phyloP scores from a whole-genome alignment of 2,113 vertebrate species.

The Tautogolabrus adspersus region DNA sequence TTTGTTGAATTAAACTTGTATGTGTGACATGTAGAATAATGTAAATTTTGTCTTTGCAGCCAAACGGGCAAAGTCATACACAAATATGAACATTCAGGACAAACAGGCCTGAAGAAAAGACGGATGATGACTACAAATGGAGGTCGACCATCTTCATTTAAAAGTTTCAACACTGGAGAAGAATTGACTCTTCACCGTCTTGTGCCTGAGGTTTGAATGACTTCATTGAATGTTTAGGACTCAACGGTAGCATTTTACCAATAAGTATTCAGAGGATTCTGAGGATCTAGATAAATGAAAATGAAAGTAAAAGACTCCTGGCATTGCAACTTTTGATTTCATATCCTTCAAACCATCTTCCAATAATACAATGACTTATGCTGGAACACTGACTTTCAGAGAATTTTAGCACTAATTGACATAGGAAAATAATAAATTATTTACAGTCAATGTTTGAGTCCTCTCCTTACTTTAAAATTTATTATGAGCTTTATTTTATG shows the following conservation, averaged over 20 bases:
- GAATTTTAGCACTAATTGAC: constrained; percentile 2
- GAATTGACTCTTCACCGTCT: background rate
- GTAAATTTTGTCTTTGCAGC: constrained; percentile 81
- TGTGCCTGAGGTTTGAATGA: constrained; percentile 19
- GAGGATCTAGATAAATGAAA: background rate
- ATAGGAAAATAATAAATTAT: background rate
- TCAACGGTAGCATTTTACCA: background rate
- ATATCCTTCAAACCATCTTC: background rate
- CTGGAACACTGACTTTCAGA: background rate
- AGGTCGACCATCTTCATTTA: background rate
- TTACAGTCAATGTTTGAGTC: background rate
- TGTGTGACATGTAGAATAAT: background rate
- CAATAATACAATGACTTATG: background rate
- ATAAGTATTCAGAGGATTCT: constrained; percentile 30
- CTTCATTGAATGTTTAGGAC: background rate
- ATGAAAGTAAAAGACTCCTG: constrained; percentile 15
- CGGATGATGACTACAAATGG: background rate
- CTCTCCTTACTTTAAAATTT: background rate
- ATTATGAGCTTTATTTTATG: background rate
- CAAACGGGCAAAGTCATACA: constrained; percentile 91
- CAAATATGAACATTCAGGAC: constrained; percentile 93
- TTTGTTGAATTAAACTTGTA: too few species aligned
- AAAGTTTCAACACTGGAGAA: background rate
- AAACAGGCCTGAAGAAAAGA: constrained; percentile 87
- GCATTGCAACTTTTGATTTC: constrained; percentile 18